Percentiles rank a stretch among this genome's conserved stretches.
These are phyloP conservation scores for Chanos chanos DNA, from an alignment of 2,797 vertebrate genomes.

Conservation along the genomic window DNA sequence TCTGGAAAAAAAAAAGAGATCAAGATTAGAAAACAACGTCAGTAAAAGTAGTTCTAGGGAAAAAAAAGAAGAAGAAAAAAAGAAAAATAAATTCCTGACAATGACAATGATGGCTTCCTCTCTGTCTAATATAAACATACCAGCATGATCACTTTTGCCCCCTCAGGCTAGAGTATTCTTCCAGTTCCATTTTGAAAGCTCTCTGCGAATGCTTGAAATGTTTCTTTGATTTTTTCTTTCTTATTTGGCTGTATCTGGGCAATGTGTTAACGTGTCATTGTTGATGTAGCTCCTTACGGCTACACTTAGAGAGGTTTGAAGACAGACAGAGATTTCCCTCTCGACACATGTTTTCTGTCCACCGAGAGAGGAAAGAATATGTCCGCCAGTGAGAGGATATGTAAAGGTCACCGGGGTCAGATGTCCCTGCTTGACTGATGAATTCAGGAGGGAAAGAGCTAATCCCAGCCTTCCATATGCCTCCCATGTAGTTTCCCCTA, in stretches of 20 bases:
- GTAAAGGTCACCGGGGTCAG: too few relatives aligned
- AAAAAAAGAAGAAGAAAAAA: slow-evolving; percentile 1
- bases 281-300: slow-evolving; percentile 41
- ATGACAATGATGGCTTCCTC: slow-evolving; percentile 80
- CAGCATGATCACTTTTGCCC: slow-evolving; percentile 74
- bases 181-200: slow-evolving; percentile 69
- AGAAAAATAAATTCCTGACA: slow-evolving; percentile 60
- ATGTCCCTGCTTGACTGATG: too few relatives aligned
- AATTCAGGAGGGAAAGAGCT: too few relatives aligned
- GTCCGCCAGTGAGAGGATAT: too few relatives aligned
- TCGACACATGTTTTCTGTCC: background rate
- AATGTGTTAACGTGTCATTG: slow-evolving; percentile 71
- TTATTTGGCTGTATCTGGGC: slow-evolving; percentile 71
- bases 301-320: slow-evolving; percentile 27
- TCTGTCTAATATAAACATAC: slow-evolving; percentile 80
- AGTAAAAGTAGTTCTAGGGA: too few relatives aligned
- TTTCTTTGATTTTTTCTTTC: slow-evolving; percentile 64
- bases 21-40: too few relatives aligned
- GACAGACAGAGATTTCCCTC: background rate
- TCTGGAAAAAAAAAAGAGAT: too few relatives aligned
- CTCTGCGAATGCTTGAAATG: slow-evolving; percentile 70
- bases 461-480: too few relatives aligned
- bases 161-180: slow-evolving; percentile 70
- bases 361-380: background rate
- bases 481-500: too few relatives aligned